Evolutionary conservation across 35 echinoderm and acorn worm species (phyloP), one percentile per base, ranked within the genome.

Genomic region (Lytechinus pictus): DNA sequence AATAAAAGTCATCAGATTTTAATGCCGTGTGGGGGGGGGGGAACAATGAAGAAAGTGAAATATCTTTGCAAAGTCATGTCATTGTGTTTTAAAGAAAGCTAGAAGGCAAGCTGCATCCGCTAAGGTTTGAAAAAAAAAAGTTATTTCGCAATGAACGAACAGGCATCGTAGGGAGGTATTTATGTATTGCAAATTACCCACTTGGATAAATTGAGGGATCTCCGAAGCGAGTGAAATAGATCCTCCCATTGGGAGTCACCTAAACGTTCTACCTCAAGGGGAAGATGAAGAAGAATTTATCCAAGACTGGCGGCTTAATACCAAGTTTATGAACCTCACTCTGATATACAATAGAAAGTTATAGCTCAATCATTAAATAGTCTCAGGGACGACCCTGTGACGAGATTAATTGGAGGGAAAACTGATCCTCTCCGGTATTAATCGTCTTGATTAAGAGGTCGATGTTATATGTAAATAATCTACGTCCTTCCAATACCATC

Each of bases 201-300:
- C 66, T 79, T 79, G 66, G 66, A 79, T 79, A 79, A 79, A 79
- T 79, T 79, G 66, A 79, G 66, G 66, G 66, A 79, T 24, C 66
- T 79, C 66, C 14, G 19, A 79, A 19, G 19, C 6, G 66, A 24
- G 66, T 79, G 66, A 79, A 79, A 79, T 79, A 79, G 66, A 79
- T 79, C 21, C 66, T 79, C 66, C 66, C 66, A 79, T 79, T 16
- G 66, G 66, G 57, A 44, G 66, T 16, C 19, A 79, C 66, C 16
- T 79, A 79, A 79, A 79, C 66, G 66, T 79, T 79, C 66, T 16
- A 5, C 16, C 8, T 79, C 66, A 14, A 24, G 19, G 66, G 66
- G 66, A 79, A 79, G 66, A 79, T 79, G 66, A 79, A 79, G 66
- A 79, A 79, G 66, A 79, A 79, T 24, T 3, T 7, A 24, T 60